Percentiles rank a stretch among this genome's conserved stretches.
Evolutionary conservation across 2,888 invertebrate species (phyloP).

Genomic region (Papilio gigon): DNA sequence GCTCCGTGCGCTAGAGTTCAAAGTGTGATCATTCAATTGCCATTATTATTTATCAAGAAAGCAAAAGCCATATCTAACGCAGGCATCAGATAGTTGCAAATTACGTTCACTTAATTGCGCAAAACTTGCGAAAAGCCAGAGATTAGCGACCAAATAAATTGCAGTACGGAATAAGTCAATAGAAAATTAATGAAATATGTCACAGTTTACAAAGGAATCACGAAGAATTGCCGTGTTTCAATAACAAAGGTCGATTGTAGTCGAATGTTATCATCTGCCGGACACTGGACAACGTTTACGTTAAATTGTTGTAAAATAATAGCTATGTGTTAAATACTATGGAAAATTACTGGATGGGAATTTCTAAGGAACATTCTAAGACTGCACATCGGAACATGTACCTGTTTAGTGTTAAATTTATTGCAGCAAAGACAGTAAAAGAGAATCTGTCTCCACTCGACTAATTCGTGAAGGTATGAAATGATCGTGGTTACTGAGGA

Average conservation of each 20-base stretch:
- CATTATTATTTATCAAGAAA: slow-evolving; percentile 18
- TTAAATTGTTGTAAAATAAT: not conserved
- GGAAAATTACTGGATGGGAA: not conserved
- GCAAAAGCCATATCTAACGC: slow-evolving; percentile 13
- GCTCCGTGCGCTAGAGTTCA: slow-evolving; percentile 18
- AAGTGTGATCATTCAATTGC: slow-evolving; percentile 13
- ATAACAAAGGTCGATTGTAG: not conserved
- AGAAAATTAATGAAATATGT: slow-evolving; percentile 3
- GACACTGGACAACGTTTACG: not conserved
- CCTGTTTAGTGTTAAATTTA: not conserved
- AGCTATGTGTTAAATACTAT: not conserved
- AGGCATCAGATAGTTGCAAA: slow-evolving; percentile 21
- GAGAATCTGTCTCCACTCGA: not conserved
- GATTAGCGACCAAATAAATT: slow-evolving; percentile 8
- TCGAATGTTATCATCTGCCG: not conserved
- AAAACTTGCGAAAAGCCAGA: slow-evolving; percentile 23
- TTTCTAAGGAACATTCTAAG: not conserved
- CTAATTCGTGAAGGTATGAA: slow-evolving; percentile 8
- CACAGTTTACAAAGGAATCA: not conserved
- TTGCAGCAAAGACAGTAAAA: not conserved
- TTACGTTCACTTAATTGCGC: slow-evolving; percentile 18
- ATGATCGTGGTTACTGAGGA: not conserved
- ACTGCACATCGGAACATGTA: not conserved
- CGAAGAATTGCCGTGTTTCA: not conserved
- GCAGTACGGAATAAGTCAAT: slow-evolving; percentile 4